Percentiles rank a stretch among this genome's conserved stretches.
phyloP scores from a whole-genome alignment of 2,888 invertebrate species.

The Andrena haemorrhoa region DNA sequence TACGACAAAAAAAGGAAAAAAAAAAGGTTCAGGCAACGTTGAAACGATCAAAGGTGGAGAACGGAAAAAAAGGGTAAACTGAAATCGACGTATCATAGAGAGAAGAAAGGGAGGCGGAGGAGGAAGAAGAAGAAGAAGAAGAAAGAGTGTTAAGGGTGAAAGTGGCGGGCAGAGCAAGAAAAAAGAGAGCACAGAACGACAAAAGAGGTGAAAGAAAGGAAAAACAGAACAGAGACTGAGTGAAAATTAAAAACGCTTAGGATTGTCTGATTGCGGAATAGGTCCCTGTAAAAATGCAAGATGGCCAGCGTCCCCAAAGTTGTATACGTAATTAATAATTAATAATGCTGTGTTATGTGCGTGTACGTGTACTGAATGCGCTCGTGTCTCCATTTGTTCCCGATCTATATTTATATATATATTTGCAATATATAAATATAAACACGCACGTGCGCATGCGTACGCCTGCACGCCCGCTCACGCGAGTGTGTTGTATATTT shows the following conservation, averaged over 20 bases:
- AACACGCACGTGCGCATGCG: slow-evolving; percentile 66
- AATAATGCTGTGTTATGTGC: slow-evolving; percentile 69
- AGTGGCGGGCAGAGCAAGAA: slow-evolving; percentile 13
- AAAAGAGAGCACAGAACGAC: slow-evolving; percentile 42
- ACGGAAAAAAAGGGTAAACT: slow-evolving; percentile 72
- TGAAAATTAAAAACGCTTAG: slow-evolving; percentile 84
- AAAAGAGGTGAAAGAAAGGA: slow-evolving; percentile 84
- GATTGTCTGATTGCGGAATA: slow-evolving; percentile 85
- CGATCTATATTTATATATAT: slow-evolving; percentile 45
- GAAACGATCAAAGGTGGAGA: slow-evolving; percentile 86
- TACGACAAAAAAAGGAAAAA: slow-evolving; percentile 82
- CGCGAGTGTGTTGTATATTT: slow-evolving; percentile 42
- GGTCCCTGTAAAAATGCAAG: slow-evolving; percentile 85
- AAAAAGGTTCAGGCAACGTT: slow-evolving; percentile 87
- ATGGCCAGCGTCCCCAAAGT: slow-evolving; percentile 85
- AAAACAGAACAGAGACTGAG: slow-evolving; percentile 77
- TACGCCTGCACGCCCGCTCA: slow-evolving; percentile 67
- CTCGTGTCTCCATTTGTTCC: slow-evolving; percentile 53
- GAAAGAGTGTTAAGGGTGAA: not conserved
- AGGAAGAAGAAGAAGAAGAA: no score
- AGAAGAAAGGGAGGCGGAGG: slow-evolving; percentile 35
- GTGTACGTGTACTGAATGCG: slow-evolving; percentile 63
- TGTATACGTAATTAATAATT: slow-evolving; percentile 80
- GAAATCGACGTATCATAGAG: slow-evolving; percentile 49
- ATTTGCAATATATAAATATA: slow-evolving; percentile 28